Percentiles rank a stretch among this genome's conserved stretches.
phyloP scores from a whole-genome alignment of 2,113 vertebrate species.

The Boulengerochromis microlepis region DNA sequence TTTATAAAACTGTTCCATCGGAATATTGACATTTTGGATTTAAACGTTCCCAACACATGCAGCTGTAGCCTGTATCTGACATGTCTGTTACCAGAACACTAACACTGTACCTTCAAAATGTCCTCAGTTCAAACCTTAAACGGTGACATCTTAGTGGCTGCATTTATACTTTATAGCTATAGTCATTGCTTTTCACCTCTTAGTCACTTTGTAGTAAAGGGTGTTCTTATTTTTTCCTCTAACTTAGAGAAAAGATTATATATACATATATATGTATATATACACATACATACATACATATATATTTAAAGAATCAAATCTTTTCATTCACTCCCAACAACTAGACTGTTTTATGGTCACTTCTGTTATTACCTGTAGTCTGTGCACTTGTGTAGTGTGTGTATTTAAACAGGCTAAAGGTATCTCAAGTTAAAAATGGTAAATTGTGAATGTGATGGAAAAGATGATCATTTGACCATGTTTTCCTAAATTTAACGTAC shows the following conservation, averaged over 20 bases:
- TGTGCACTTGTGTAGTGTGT: fast-evolving
- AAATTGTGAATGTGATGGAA: fast-evolving
- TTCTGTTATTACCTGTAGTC: background rate
- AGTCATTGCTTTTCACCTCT: fast-evolving
- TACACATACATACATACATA: background rate
- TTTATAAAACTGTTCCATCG: fast-evolving
- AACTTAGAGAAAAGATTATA: fast-evolving
- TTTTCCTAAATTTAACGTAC: fast-evolving
- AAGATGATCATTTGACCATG: fast-evolving
- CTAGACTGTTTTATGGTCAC: background rate
- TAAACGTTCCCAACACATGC: fast-evolving
- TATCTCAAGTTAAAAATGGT: background rate
- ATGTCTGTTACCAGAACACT: fast-evolving
- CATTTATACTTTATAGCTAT: background rate
- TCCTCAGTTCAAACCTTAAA: fast-evolving
- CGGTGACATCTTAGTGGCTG: fast-evolving
- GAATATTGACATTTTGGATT: background rate
- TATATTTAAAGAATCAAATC: fast-evolving
- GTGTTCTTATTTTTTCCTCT: background rate
- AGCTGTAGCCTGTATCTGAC: background rate
- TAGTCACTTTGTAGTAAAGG: fast-evolving
- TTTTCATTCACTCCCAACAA: background rate
- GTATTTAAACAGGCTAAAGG: background rate
- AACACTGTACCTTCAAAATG: background rate
- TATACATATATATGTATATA: fast-evolving